Percentiles rank a stretch among this genome's conserved stretches.
phyloP scores from a whole-genome alignment of 2,113 vertebrate species.

The Lepisosteus osseus region DNA sequence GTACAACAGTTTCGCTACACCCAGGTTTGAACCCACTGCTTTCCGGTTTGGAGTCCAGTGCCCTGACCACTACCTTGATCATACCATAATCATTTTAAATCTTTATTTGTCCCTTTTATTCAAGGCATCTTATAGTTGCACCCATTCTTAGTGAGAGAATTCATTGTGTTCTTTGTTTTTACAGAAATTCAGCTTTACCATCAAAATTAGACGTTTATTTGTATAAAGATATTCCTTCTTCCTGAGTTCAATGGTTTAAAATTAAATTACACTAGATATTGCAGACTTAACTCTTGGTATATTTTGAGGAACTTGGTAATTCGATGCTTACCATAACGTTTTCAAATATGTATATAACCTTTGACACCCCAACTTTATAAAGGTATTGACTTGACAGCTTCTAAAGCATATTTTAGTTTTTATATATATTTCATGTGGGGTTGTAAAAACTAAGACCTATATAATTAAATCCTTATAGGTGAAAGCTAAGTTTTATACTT shows the following conservation, averaged over 20 bases:
- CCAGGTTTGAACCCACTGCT: no score
- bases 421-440: background rate
- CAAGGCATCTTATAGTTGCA: no score
- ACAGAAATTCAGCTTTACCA: no score
- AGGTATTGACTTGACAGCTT: slow-evolving; percentile 2
- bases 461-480: slow-evolving; percentile 29
- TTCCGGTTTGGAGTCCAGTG: no score
- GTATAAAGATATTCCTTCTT: no score
- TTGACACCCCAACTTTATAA: background rate
- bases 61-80: no score
- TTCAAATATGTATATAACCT: background rate
- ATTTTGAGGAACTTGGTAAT: background rate
- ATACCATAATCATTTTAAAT: no score
- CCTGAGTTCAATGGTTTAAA: background rate
- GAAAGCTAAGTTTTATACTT: slow-evolving; percentile 34
- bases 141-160: no score
- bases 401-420: background rate
- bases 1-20: no score
- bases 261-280: background rate
- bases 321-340: background rate
- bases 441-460: slow-evolving; percentile 19
- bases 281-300: background rate
- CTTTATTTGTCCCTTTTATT: no score
- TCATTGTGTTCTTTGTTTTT: no score
- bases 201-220: no score